Conservation (phyloP, 2,888 invertebrate genomes). For the Hydriomena furcata region DNA sequence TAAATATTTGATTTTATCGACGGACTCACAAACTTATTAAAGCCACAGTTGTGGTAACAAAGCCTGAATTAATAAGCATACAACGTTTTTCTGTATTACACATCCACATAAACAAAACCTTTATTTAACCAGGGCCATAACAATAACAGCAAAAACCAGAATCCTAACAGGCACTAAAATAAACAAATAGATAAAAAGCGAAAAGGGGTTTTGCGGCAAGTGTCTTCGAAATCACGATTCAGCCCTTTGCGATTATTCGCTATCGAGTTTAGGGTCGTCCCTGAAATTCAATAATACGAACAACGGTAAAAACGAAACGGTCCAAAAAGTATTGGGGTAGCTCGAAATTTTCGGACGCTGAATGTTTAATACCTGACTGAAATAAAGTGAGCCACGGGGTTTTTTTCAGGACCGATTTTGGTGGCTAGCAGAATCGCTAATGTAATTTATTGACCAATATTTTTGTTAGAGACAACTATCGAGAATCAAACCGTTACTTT, state of each 20-base stretch:
- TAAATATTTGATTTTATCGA: too few relatives aligned
- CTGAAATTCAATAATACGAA: slow-evolving; percentile 52
- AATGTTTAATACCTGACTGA: slow-evolving; percentile 27
- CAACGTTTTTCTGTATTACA: neutral
- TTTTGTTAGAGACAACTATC: too few relatives aligned
- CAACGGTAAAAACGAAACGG: slow-evolving; percentile 43
- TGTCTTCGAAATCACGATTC: slow-evolving; percentile 53
- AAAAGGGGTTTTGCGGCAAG: slow-evolving; percentile 48
- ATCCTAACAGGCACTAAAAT: slow-evolving; percentile 46
- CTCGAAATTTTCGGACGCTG: slow-evolving; percentile 25
- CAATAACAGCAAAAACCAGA: slow-evolving; percentile 37
- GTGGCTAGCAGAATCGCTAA: too few relatives aligned
- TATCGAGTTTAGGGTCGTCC: slow-evolving; percentile 43
- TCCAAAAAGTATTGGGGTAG: slow-evolving; percentile 39
- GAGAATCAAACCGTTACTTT: too few relatives aligned
- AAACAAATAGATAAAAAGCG: slow-evolving; percentile 54
- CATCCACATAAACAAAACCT: slow-evolving; percentile 17
- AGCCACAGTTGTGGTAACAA: neutral
- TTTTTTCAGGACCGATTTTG: too few relatives aligned
- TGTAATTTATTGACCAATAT: too few relatives aligned
- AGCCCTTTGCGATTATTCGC: slow-evolving; percentile 53
- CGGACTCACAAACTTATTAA: too few relatives aligned
- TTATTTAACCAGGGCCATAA: slow-evolving; percentile 24
- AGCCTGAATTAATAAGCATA: neutral
- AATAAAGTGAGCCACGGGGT: too few relatives aligned